Conservation (phyloP, 1,140 invertebrate genomes). For the Tachypleus tridentatus region DNA sequence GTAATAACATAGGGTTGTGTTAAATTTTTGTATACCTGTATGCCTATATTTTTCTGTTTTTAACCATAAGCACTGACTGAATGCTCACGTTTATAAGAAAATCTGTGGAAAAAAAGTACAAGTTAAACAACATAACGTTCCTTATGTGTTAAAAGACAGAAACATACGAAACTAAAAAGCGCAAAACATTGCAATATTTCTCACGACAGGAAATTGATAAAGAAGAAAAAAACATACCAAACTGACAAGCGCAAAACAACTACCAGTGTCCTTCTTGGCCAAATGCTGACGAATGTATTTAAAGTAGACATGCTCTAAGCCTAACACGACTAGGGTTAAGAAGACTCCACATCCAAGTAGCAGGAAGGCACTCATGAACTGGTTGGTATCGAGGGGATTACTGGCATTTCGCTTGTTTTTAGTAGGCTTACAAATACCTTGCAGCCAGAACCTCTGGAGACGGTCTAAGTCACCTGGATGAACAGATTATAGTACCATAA, state of each 20-base stretch:
- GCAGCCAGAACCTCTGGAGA: slow-evolving; percentile 91
- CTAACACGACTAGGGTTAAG: slow-evolving; percentile 65
- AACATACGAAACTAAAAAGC: no score
- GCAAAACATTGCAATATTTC: no score
- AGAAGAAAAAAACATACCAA: slow-evolving; percentile 44
- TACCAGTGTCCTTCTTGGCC: slow-evolving; percentile 73
- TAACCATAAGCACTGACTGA: no score
- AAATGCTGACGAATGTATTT: slow-evolving; percentile 73
- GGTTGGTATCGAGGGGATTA: slow-evolving; percentile 86
- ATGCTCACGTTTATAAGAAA: no score
- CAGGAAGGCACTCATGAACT: slow-evolving; percentile 94
- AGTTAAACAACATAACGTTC: no score
- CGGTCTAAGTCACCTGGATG: slow-evolving; percentile 75
- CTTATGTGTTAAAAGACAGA: no score
- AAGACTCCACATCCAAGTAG: slow-evolving; percentile 87
- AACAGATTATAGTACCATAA: neutral
- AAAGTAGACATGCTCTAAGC: slow-evolving; percentile 86
- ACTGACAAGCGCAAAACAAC: slow-evolving; percentile 81
- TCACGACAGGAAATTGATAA: no score
- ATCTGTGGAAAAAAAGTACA: no score
- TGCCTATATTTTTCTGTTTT: no score
- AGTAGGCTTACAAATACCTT: slow-evolving; percentile 85
- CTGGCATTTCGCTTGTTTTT: slow-evolving; percentile 60
- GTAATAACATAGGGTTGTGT: no score
- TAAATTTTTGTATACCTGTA: no score